Evolutionary conservation across 2,888 invertebrate species (phyloP).

Genomic region (Sussaba pulchella): DNA sequence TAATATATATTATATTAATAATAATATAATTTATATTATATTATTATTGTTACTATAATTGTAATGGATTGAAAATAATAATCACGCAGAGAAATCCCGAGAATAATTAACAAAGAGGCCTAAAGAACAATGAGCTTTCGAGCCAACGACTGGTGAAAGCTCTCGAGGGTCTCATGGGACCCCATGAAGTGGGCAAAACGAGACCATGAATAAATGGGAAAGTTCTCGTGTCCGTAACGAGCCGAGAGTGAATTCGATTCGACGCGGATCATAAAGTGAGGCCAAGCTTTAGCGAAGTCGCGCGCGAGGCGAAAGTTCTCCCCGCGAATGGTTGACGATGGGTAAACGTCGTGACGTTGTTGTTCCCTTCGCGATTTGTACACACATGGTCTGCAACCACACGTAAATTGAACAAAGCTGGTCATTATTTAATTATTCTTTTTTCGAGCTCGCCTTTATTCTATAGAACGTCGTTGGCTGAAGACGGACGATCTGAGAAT

Average conservation of each 20-base stretch:
- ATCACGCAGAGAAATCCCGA: slow-evolving; percentile 8
- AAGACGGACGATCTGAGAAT: neutral
- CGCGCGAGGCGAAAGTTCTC: slow-evolving; percentile 58
- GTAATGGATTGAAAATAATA: too few relatives aligned
- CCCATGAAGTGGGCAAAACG: slow-evolving; percentile 28
- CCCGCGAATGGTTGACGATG: slow-evolving; percentile 40
- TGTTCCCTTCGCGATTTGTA: slow-evolving; percentile 30
- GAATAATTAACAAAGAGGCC: slow-evolving; percentile 31
- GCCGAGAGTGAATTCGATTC: slow-evolving; percentile 70
- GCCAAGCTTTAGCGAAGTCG: slow-evolving; percentile 53
- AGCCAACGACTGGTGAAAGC: slow-evolving; percentile 56
- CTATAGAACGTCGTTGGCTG: neutral
- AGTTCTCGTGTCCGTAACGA: slow-evolving; percentile 67
- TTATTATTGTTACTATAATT: too few relatives aligned
- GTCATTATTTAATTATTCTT: neutral
- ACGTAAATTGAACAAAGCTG: slow-evolving; percentile 6
- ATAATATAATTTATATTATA: too few relatives aligned
- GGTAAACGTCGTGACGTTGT: slow-evolving; percentile 28
- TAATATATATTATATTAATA: too few relatives aligned
- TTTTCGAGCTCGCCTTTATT: too few relatives aligned
- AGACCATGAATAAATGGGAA: slow-evolving; percentile 45
- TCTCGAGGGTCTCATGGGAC: slow-evolving; percentile 40
- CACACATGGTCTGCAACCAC: slow-evolving; percentile 12
- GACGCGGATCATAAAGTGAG: slow-evolving; percentile 69
- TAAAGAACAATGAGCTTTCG: too few relatives aligned